Evolutionary conservation across 2,888 invertebrate genomes (phyloP), one percentile per base, ranked within the genome.

Genomic region (Parapristionchus giblindavisi): DNA sequence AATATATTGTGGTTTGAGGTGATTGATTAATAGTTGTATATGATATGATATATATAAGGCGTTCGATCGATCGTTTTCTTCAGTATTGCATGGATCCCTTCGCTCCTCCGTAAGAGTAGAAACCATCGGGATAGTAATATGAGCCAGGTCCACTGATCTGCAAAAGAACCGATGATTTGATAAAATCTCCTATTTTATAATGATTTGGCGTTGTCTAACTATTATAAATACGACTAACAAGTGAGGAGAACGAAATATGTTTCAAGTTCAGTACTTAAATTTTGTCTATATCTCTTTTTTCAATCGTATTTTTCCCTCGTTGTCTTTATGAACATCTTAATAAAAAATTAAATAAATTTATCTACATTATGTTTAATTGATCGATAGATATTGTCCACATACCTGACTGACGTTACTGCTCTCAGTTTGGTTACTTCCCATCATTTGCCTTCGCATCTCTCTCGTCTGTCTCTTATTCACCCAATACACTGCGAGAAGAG

Each of bases 131-230:
- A 24, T 73, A 73, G 73, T 61, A 73, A 61, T 73, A 73, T 14
- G 73, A 73, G 21, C 60, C 73, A 17, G 73, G 73, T 5, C 60
- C 73, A 29, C 73, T 73, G 14, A 73, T 73, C 73, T 73, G 73
- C 21, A 73, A 58, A 17, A 52, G 21, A 6, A 11, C 2, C 21
- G 36, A n/a, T 60, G 5, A 34, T 14, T 34, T 60, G 1, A n/a
- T 24, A 54, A 54, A 8, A n/a, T 54, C 11, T n/a, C 24, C 21
- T 11, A 54, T 24, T 54, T 1, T n/a, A 54, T n/a, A 14, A 3
- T 21, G n/a, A n/a, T n/a, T n/a, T n/a, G n/a, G n/a, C n/a, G n/a
- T n/a, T n/a, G n/a, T n/a, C n/a, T n/a, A n/a, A n/a, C n/a, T n/a
- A n/a, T n/a, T n/a, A n/a, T n/a, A n/a, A n/a, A n/a, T n/a, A n/a